Evolutionary conservation across 2,797 vertebrate genomes (phyloP).

Genomic region (Bradypodion ventrale): DNA sequence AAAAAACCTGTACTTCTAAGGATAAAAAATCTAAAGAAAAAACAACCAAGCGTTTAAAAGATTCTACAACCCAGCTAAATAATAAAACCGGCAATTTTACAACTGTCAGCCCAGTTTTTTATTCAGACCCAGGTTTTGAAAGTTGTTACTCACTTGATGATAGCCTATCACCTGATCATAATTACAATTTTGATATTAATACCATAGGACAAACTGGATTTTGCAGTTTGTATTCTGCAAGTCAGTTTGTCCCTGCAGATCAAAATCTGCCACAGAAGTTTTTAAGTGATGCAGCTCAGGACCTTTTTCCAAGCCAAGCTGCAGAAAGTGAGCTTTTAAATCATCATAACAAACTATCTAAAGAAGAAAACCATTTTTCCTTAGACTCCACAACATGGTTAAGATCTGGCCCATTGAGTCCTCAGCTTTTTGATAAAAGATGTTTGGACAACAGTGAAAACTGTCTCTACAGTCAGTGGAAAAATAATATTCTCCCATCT

Average conservation of each 20-base stretch:
- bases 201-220: constrained; percentile 91
- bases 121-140: constrained; percentile 90
- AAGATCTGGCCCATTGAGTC: constrained; percentile 76
- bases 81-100: constrained; percentile 74
- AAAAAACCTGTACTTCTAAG: constrained; percentile 83
- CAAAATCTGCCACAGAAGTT: constrained; percentile 94
- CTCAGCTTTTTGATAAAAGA: constrained; percentile 87
- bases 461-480: constrained; percentile 72
- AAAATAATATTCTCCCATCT: constrained; percentile 74
- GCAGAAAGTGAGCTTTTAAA: constrained; percentile 74
- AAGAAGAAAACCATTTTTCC: constrained; percentile 70
- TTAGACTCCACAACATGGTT: constrained; percentile 75
- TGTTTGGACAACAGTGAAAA: constrained; percentile 76
- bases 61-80: constrained; percentile 75
- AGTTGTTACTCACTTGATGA: constrained; percentile 94
- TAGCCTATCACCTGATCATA: constrained; percentile 94
- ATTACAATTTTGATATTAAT: constrained; percentile 97
- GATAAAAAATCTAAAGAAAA: constrained; percentile 79
- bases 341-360: constrained; percentile 73
- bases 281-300: constrained; percentile 91
- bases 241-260: constrained; percentile 94
- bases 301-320: constrained; percentile 77
- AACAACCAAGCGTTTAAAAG: constrained; percentile 79
- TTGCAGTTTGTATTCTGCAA: constrained; percentile 92
- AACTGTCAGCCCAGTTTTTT: constrained; percentile 82